phyloP scores from a whole-genome alignment of 2,888 invertebrate species.

The Tiliacea citrago region DNA sequence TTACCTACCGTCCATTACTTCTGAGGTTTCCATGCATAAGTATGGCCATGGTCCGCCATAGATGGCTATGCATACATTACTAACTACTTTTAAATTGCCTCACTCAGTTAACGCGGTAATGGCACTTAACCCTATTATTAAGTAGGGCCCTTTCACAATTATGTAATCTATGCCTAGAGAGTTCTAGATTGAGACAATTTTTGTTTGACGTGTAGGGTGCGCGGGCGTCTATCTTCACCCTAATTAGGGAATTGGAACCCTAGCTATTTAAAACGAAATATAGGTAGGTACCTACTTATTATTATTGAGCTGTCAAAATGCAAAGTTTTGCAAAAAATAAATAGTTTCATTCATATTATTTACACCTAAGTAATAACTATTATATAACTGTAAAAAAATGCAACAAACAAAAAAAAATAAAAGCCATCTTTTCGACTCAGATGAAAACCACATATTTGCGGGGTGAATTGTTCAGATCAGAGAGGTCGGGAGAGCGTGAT shows the following conservation, averaged over 20 bases:
- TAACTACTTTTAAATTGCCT: slow-evolving; percentile 50
- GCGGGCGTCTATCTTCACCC: not conserved
- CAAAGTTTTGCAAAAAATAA: too few relatives aligned
- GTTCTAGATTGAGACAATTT: not conserved
- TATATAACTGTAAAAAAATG: not conserved
- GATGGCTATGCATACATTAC: slow-evolving; percentile 50
- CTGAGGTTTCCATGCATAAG: slow-evolving; percentile 31
- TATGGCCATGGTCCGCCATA: slow-evolving; percentile 32
- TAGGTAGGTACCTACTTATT: too few relatives aligned
- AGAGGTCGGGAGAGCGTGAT: slow-evolving; percentile 1
- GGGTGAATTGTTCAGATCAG: not conserved
- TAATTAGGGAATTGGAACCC: not conserved
- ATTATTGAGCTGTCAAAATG: not conserved
- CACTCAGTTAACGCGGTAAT: slow-evolving; percentile 31
- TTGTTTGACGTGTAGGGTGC: not conserved
- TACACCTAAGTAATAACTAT: not conserved
- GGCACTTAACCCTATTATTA: slow-evolving; percentile 29
- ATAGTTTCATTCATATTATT: too few relatives aligned
- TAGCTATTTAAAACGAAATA: not conserved
- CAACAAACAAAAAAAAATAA: too few relatives aligned
- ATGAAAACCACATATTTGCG: not conserved
- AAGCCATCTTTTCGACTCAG: too few relatives aligned
- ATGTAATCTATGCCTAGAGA: slow-evolving; percentile 17
- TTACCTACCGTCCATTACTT: slow-evolving; percentile 17
- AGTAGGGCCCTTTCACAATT: slow-evolving; percentile 37